phyloP scores from a whole-genome alignment of 92 coral and sea anemone genomes.

The Phenganax marumi region DNA sequence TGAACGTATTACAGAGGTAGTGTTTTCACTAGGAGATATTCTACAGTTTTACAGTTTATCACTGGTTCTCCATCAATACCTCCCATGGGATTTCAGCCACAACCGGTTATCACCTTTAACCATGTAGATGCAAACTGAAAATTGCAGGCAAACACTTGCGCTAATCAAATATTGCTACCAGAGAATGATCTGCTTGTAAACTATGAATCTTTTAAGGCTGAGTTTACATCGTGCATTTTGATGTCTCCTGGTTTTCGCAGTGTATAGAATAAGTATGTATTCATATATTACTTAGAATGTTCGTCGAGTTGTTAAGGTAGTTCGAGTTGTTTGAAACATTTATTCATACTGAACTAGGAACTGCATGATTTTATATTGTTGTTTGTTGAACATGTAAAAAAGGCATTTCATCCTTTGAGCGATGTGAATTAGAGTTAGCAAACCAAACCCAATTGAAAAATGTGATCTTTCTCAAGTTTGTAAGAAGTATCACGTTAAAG shows the following conservation, averaged over 20 bases:
- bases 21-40: slow-evolving; percentile 11
- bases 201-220: slow-evolving; percentile 49
- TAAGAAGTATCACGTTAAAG: too few relatives aligned
- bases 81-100: slow-evolving; percentile 11
- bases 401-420: too few relatives aligned
- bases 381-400: too few relatives aligned
- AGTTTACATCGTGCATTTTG: slow-evolving; percentile 51
- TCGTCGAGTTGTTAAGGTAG: too few relatives aligned
- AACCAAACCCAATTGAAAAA: too few relatives aligned
- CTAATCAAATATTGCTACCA: slow-evolving; percentile 24
- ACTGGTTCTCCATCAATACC: slow-evolving; percentile 25
- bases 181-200: slow-evolving; percentile 25
- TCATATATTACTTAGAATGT: too few relatives aligned
- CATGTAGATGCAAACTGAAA: slow-evolving; percentile 6
- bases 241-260: slow-evolving; percentile 57
- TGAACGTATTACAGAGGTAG: neutral
- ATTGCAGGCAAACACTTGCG: slow-evolving; percentile 29
- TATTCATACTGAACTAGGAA: too few relatives aligned
- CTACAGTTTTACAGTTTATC: slow-evolving; percentile 27
- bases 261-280: slow-evolving; percentile 26
- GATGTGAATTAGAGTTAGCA: too few relatives aligned
- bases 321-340: neutral
- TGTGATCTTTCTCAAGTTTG: too few relatives aligned
- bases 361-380: too few relatives aligned
- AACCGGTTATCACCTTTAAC: slow-evolving; percentile 5